Evolutionary conservation across 2,113 vertebrate species (phyloP).

Genomic region (Naja naja): DNA sequence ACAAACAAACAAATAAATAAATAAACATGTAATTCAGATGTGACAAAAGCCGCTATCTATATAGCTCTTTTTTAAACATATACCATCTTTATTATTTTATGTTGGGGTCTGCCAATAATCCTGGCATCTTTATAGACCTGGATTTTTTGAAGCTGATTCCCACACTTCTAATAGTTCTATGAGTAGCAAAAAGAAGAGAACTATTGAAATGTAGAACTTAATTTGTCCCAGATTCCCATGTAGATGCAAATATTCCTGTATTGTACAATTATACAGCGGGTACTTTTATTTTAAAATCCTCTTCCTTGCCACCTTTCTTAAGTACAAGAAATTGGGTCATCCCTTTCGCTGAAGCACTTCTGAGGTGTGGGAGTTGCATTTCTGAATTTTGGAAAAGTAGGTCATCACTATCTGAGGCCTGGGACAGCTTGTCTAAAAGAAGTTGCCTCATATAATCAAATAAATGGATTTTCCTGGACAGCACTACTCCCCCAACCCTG

Average conservation of each 20-base stretch:
- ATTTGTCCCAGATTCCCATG: neutral
- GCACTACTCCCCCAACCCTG: neutral
- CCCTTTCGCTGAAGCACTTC: neutral
- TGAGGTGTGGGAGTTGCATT: conserved; percentile 2
- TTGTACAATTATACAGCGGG: neutral
- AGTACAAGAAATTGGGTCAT: conserved; percentile 6
- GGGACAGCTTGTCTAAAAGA: neutral
- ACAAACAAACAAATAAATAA: no score
- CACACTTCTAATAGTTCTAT: neutral
- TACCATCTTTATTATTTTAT: neutral
- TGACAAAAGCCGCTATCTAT: no score
- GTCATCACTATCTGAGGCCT: neutral
- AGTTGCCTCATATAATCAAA: neutral
- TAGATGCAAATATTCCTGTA: no score
- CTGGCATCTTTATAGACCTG: neutral
- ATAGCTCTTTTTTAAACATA: neutral
- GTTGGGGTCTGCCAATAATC: neutral
- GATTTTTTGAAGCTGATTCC: neutral
- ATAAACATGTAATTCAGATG: neutral
- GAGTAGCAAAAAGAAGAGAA: neutral
- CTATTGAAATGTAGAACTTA: neutral
- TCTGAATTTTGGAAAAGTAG: conserved; percentile 14
- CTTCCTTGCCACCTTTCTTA: neutral
- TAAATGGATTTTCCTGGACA: neutral
- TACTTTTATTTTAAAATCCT: neutral